Conservation (phyloP, 2,888 invertebrate species). For the Panorpa germanica region DNA sequence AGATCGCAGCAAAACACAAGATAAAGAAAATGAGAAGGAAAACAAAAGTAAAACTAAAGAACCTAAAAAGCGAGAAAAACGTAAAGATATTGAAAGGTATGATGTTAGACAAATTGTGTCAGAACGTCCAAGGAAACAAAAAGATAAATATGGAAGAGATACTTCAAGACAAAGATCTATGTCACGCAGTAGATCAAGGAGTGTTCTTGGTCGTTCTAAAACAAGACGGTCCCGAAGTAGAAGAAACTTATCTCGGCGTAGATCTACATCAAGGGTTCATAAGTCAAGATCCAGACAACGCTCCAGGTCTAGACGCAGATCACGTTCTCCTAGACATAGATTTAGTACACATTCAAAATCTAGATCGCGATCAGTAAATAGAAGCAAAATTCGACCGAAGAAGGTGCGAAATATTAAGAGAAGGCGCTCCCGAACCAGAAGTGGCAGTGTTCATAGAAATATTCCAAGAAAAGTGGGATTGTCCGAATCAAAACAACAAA, state of each 20-base stretch:
- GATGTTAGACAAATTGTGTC: slow-evolving; percentile 63
- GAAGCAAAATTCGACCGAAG: too few species aligned
- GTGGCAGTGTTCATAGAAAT: too few species aligned
- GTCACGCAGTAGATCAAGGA: slow-evolving; percentile 16
- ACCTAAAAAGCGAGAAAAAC: too few species aligned
- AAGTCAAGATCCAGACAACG: slow-evolving; percentile 16
- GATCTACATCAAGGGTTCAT: slow-evolving; percentile 19
- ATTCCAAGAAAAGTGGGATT: slow-evolving; percentile 18
- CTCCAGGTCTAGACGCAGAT: slow-evolving; percentile 13
- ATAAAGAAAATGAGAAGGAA: slow-evolving; percentile 25
- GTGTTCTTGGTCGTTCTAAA: slow-evolving; percentile 12
- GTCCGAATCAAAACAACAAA: slow-evolving; percentile 15
- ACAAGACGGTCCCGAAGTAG: slow-evolving; percentile 8
- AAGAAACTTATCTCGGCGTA: slow-evolving; percentile 16
- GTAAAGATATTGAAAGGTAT: slow-evolving; percentile 66
- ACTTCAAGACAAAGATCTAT: slow-evolving; percentile 28
- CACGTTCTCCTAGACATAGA: slow-evolving; percentile 14
- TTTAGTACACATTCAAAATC: slow-evolving; percentile 16
- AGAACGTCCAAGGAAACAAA: slow-evolving; percentile 41
- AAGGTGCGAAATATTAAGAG: too few species aligned
- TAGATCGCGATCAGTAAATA: slow-evolving; percentile 14
- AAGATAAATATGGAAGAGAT: slow-evolving; percentile 66
- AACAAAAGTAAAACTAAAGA: too few species aligned
- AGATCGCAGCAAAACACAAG: slow-evolving; percentile 13
- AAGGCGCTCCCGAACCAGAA: too few species aligned